Base-by-base conservation (phyloP, 2,113 vertebrate genomes). In the Semicossyphus pulcher region DNA sequence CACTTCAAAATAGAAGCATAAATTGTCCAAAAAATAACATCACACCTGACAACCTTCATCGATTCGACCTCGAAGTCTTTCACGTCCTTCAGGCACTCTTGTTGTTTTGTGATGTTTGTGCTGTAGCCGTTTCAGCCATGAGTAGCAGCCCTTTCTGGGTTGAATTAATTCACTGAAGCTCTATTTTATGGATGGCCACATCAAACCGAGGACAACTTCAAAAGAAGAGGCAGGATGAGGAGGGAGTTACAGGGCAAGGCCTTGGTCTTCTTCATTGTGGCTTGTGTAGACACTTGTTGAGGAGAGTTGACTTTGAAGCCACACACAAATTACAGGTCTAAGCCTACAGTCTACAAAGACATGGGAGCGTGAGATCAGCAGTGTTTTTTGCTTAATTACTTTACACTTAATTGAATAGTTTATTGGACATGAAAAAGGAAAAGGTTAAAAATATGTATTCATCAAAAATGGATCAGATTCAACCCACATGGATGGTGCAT, bases 161-260 rank as follows among this genome's bases (percentile, higher is more conserved):
- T 42, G 20, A 66, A 25, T 44, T 51, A 42, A 68, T 76, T 53
- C 21, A 67, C 26, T 39, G 44, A 36, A 16, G 21, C 31, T 51
- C 23, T 28, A 1, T 58, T 65, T 26, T 66, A 31, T 48, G n/a
- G 23, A 49, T 16, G 42, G 52, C 29, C n/a, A 37, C 54, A 45
- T 67, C 23, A 67, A 59, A 28, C 21, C 2, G 1, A 67, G 62
- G 18, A 76, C 45, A 4, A 36, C 20, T 23, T 29, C 7, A n/a
- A 14, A 37, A 25, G 12, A 76, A 66, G 28, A 16, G 9, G 32
- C 48, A 23, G 37, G 45, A 21, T 25, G 21, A 15, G 21, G 7
- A 10, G 57, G 3, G 18, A 20, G 57, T 29, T 60, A 26, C 4
- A 2, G 12, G 36, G 60, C 36, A 37, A 44, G 56, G 31, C 48